A percentile compares a stretch with the other conserved stretches of the same genome.
phyloP scores from a whole-genome alignment of 2,888 invertebrate species.

The Megalurothrips usitatus region DNA sequence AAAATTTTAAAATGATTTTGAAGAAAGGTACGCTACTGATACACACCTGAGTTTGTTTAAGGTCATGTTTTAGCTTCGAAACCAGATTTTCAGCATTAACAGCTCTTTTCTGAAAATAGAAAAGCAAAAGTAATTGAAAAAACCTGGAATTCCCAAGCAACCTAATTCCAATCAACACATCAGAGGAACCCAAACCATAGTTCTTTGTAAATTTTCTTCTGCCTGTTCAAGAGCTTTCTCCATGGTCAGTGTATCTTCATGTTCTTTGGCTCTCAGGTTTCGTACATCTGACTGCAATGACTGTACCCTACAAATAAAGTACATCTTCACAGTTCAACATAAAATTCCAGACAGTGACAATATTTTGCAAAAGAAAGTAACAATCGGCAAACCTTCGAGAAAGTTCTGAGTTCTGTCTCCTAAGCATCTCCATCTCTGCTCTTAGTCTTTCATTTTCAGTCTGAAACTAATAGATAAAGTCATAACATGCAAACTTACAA shows the following conservation, averaged over 20 bases:
- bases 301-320: slow-evolving; percentile 48
- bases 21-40: not conserved
- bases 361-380: slow-evolving; percentile 18
- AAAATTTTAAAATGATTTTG: not conserved
- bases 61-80: slow-evolving; percentile 62
- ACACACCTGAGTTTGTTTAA: slow-evolving; percentile 63
- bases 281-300: slow-evolving; percentile 54
- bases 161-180: slow-evolving; percentile 16
- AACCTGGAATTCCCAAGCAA: too few species aligned
- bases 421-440: slow-evolving; percentile 53
- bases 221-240: slow-evolving; percentile 56
- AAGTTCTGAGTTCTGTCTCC: slow-evolving; percentile 54
- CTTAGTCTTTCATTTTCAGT: slow-evolving; percentile 51
- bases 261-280: slow-evolving; percentile 51
- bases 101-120: slow-evolving; percentile 54
- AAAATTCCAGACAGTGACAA: not conserved
- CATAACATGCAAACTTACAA: not conserved
- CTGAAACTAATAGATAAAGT: slow-evolving; percentile 41
- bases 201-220: slow-evolving; percentile 56
- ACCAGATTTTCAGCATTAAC: slow-evolving; percentile 59
- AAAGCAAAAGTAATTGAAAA: too few species aligned
- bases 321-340: not conserved
- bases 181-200: slow-evolving; percentile 48
- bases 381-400: slow-evolving; percentile 46
- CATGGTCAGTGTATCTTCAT: slow-evolving; percentile 52